phyloP scores from a whole-genome alignment of 2,888 invertebrate species.

The Endomychus coccineus region DNA sequence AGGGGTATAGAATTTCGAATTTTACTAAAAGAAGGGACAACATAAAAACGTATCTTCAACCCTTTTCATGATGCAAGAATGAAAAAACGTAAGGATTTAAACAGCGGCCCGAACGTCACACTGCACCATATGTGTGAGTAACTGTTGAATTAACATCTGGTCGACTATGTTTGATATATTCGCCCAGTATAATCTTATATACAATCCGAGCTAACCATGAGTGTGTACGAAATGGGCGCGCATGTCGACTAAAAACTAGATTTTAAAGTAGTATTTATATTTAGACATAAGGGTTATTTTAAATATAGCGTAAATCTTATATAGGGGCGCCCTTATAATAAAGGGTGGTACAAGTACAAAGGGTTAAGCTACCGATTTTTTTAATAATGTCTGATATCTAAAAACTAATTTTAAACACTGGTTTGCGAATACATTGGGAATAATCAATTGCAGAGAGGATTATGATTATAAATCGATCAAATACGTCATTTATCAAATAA shows the following conservation, averaged over 20 bases:
- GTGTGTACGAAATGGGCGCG: too few relatives aligned
- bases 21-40: constrained; percentile 19
- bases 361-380: constrained; percentile 16
- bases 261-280: constrained; percentile 20
- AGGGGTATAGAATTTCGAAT: constrained; percentile 37
- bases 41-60: constrained; percentile 32
- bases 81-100: constrained; percentile 17
- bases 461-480: too few relatives aligned
- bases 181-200: constrained; percentile 8
- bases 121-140: not conserved
- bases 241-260: constrained; percentile 12
- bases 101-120: constrained; percentile 8
- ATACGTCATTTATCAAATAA: too few relatives aligned
- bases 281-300: constrained; percentile 21
- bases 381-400: constrained; percentile 15
- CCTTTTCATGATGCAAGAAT: constrained; percentile 26
- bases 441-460: too few relatives aligned
- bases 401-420: constrained; percentile 15
- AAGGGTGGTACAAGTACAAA: constrained; percentile 13
- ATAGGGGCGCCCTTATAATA: constrained; percentile 18
- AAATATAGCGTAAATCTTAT: constrained; percentile 20
- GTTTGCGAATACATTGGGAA: too few relatives aligned
- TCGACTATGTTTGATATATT: constrained; percentile 2
- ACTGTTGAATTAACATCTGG: not conserved
- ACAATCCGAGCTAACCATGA: not conserved